Evolutionary conservation across 2,888 invertebrate species (phyloP), one percentile per base, ranked within the genome.

Genomic region (Oasisia sp.): DNA sequence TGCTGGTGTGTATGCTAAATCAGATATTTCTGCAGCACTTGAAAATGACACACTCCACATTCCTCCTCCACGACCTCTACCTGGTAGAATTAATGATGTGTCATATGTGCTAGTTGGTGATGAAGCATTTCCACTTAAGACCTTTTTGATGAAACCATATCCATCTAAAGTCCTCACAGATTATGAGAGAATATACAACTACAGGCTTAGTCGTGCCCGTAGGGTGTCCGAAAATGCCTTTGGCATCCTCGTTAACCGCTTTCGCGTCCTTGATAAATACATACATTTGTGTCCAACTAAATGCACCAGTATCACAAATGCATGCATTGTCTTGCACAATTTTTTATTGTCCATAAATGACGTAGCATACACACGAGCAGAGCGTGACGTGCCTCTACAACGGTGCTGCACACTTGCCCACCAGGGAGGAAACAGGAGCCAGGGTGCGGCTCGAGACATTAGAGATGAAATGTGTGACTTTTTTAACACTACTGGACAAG

Each of bases 71-170:
- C 38, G 32, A 89, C 32, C 91, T 74, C 74, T 74, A 0, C 74
- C 74, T 19, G 74, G 74, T 74, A 74, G 74, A 27, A n/a, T 74
- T 5, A 74, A 74, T 19, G 27, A 74, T 19, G 74, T 74, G 14
- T 27, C 74, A 19, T 74, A 27, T n/a, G 74, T 74, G 7, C 14
- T 74, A n/a, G 91, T 94, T 2, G 94, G 91, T 11, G 94, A 94
- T 93, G 94, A 94, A 32, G 94, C 94, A 7, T 94, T 94, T 92
- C 92, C 93, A 5, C 74, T 94, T 27, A 92, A 91, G 74, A 3
- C 19, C 0, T 91, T 93, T 89, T n/a, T 94, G 14, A 92, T 94
- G 91, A 93, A 93, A 91, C 94, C 94, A 1, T 94, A 93, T 91
- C 93, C 93, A 32, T 32, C 74, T 12, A 56, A 92, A 32, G 32